These are phyloP conservation scores for Laodelphax striatellus DNA, from an alignment of 1,140 invertebrate genomes.

Conservation along the genomic window DNA sequence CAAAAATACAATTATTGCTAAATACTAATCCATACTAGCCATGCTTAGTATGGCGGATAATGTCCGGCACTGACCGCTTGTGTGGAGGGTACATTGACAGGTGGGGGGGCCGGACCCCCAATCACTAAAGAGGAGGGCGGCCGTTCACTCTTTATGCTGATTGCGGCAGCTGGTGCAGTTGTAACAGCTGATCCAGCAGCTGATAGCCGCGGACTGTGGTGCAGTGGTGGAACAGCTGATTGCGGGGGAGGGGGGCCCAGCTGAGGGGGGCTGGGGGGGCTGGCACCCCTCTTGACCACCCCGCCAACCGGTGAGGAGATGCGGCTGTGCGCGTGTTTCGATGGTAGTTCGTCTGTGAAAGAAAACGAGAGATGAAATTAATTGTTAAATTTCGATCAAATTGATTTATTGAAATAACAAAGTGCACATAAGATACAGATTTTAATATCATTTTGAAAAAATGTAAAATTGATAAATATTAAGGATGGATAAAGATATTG, in stretches of 20 bases:
- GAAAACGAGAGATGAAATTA: no score
- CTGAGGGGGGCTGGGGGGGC: slow-evolving; percentile 5
- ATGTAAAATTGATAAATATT: no score
- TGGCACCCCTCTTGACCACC: not conserved
- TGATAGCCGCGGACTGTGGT: not conserved
- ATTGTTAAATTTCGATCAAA: no score
- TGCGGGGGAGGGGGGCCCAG: not conserved
- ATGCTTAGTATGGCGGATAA: no score
- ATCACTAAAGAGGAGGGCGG: not conserved
- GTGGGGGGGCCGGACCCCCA: not conserved
- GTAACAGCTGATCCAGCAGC: not conserved
- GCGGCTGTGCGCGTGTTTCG: not conserved
- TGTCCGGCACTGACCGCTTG: not conserved
- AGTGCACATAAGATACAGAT: no score
- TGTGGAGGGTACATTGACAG: not conserved
- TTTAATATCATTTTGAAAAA: no score
- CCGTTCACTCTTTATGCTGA: not conserved
- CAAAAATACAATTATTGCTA: no score
- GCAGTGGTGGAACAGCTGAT: not conserved
- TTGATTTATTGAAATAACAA: no score
- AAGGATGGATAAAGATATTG: no score
- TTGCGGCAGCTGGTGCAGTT: not conserved
- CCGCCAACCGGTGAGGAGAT: slow-evolving; percentile 8
- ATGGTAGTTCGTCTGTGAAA: no score
- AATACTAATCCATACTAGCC: no score